A percentile compares a stretch with the other conserved stretches of the same genome.
These are phyloP conservation scores for Amphibalanus amphitrite DNA, from an alignment of 1,140 invertebrate species.

Conservation along the genomic window DNA sequence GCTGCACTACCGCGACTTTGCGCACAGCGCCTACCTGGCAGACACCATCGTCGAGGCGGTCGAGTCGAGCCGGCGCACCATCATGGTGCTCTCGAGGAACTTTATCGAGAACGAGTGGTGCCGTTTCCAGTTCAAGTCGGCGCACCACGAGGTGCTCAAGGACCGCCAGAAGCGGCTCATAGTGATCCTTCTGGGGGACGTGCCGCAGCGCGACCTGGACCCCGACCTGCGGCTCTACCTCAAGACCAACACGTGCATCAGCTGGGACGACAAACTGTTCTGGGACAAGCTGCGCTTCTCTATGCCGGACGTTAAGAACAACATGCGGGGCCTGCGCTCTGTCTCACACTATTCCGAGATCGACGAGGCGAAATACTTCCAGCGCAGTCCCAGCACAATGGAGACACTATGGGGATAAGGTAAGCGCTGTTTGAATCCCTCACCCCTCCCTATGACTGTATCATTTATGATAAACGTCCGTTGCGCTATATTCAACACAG, in stretches of 20 bases:
- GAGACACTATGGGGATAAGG: constrained; percentile 1
- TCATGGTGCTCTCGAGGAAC: constrained; percentile 77
- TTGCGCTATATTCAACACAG: neutral
- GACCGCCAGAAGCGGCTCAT: constrained; percentile 54
- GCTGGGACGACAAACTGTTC: constrained; percentile 82
- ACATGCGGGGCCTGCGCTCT: neutral
- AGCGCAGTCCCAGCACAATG: neutral
- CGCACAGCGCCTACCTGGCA: constrained; percentile 61
- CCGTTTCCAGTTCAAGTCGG: constrained; percentile 78
- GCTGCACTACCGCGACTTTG: constrained; percentile 68
- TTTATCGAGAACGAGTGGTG: constrained; percentile 89
- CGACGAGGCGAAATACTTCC: constrained; percentile 2
- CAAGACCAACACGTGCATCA: constrained; percentile 69
- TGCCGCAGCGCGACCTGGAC: constrained; percentile 68
- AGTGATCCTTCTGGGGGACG: constrained; percentile 64
- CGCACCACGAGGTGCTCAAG: constrained; percentile 72
- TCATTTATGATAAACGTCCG: neutral
- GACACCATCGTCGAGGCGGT: constrained; percentile 80
- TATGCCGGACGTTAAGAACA: constrained; percentile 49
- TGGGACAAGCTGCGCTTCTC: constrained; percentile 85
- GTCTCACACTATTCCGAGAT: constrained; percentile 2
- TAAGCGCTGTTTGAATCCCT: neutral
- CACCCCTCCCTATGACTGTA: neutral
- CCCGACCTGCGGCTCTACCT: constrained; percentile 72
- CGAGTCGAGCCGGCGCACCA: constrained; percentile 70